Evolutionary conservation across 2,113 vertebrate genomes (phyloP).

Genomic region (Pholis gunnellus): DNA sequence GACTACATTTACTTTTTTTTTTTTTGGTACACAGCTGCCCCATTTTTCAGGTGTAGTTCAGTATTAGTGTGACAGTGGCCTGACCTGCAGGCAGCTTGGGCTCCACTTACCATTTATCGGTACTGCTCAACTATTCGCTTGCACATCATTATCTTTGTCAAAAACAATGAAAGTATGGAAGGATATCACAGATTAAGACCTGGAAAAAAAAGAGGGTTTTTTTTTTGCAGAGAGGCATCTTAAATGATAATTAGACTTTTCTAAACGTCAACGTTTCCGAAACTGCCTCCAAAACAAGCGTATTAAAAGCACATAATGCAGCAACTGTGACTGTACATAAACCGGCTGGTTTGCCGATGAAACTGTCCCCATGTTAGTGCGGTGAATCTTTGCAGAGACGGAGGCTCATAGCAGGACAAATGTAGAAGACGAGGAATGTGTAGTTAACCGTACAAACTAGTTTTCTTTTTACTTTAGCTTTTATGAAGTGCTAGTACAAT

Average conservation of each 20-base stretch:
- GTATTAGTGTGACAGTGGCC: slow-evolving; percentile 46
- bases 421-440: slow-evolving; percentile 68
- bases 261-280: background rate
- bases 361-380: slow-evolving; percentile 29
- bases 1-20: background rate
- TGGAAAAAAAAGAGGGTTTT: background rate
- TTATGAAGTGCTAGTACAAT: slow-evolving; percentile 7
- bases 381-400: slow-evolving; percentile 52
- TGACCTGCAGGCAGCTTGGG: slow-evolving; percentile 78
- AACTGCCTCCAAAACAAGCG: slow-evolving; percentile 53
- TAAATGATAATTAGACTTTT: background rate
- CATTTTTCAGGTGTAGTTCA: slow-evolving; percentile 20
- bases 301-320: slow-evolving; percentile 57
- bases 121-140: slow-evolving; percentile 34
- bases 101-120: slow-evolving; percentile 45
- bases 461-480: slow-evolving; percentile 9
- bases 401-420: slow-evolving; percentile 56
- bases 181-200: background rate
- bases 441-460: slow-evolving; percentile 29
- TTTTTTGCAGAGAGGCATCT: background rate
- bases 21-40: slow-evolving; percentile 28
- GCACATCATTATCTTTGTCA: slow-evolving; percentile 32
- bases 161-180: slow-evolving; percentile 16
- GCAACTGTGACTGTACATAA: slow-evolving; percentile 69
- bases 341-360: slow-evolving; percentile 18